Evolutionary conservation across 1,140 invertebrate genomes (phyloP).

Genomic region (Drosophila nannoptera): DNA sequence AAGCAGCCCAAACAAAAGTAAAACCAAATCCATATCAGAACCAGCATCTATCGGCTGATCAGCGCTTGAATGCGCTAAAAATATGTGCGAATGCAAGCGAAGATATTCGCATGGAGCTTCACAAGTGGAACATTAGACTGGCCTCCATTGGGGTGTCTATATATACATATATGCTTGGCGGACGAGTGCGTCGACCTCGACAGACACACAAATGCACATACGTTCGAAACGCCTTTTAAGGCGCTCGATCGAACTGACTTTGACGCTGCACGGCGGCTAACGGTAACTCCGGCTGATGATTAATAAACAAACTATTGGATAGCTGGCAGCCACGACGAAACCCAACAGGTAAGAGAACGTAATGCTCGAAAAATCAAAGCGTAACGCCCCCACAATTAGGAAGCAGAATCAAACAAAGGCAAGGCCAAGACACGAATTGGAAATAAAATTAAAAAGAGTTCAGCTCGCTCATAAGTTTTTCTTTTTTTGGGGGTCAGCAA

Average conservation of each 20-base stretch:
- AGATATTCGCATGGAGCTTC: slow-evolving; percentile 38
- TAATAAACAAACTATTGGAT: slow-evolving; percentile 62
- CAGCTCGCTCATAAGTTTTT: slow-evolving; percentile 41
- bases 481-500: slow-evolving; percentile 66
- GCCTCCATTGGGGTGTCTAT: slow-evolving; percentile 39
- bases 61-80: slow-evolving; percentile 17
- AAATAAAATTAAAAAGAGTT: slow-evolving; percentile 23
- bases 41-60: slow-evolving; percentile 1
- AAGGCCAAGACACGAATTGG: slow-evolving; percentile 28
- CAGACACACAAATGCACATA: slow-evolving; percentile 6
- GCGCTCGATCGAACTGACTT: slow-evolving; percentile 36
- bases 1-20: not conserved
- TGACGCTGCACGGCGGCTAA: slow-evolving; percentile 45
- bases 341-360: not conserved
- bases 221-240: slow-evolving; percentile 21
- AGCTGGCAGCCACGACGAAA: slow-evolving; percentile 23
- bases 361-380: slow-evolving; percentile 68
- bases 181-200: slow-evolving; percentile 64
- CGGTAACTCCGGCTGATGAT: slow-evolving; percentile 64
- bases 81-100: slow-evolving; percentile 9
- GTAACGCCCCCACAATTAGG: slow-evolving; percentile 69
- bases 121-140: slow-evolving; percentile 36
- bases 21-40: not conserved
- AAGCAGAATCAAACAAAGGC: slow-evolving; percentile 47
- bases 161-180: slow-evolving; percentile 34